Evolutionary conservation across 1,140 invertebrate species (phyloP), one percentile per base, ranked within the genome.

Genomic region (Drosophila seguyi): DNA sequence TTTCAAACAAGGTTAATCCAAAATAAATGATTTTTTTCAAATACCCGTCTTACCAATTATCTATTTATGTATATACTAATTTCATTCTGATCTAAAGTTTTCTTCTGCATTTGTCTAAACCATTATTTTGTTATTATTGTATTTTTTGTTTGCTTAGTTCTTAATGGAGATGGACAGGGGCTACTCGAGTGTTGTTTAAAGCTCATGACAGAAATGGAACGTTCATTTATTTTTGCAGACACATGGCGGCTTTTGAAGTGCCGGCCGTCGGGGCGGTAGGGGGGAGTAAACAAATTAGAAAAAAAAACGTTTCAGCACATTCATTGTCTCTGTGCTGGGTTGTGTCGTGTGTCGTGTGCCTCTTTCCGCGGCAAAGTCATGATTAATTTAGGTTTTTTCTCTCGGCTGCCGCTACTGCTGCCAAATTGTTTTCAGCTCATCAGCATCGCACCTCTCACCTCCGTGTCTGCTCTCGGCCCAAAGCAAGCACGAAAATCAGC

Each of bases 161-260:
- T n/a, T 74, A 61, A 75, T 75, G 27, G 42, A 56, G 76, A 79
- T 72, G 81, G 81, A 69, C 80, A 82, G 65, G 62, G 52, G 45
- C 18, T 29, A 50, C 36, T 50, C 34, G 16, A 80, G 61, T 25
- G 34, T 71, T 65, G 75, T 68, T 58, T 67, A 72, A 75, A 68
- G 45, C 29, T 50, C 50, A 80, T 84, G 81, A 85, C 81, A 85
- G 76, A 84, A 80, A 65, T 79, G 76, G 76, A 84, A 80, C 81
- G 63, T 80, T 65, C 16, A 68, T 79, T 65, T 83, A 57, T 79
- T 75, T 79, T 18, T 71, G 36, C 66, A 58, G 68, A 69, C 50
- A 69, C 42, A 34, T 57, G 50, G 48, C 34, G 41, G 20, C 29
- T 31, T 25, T 31, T 62, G 39, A 52, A 36, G 34, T 36, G 27